A percentile compares a stretch with the other conserved stretches of the same genome.
These are phyloP conservation scores for Carassius carassius DNA, from an alignment of 2,113 vertebrate genomes.

Conservation along the genomic window DNA sequence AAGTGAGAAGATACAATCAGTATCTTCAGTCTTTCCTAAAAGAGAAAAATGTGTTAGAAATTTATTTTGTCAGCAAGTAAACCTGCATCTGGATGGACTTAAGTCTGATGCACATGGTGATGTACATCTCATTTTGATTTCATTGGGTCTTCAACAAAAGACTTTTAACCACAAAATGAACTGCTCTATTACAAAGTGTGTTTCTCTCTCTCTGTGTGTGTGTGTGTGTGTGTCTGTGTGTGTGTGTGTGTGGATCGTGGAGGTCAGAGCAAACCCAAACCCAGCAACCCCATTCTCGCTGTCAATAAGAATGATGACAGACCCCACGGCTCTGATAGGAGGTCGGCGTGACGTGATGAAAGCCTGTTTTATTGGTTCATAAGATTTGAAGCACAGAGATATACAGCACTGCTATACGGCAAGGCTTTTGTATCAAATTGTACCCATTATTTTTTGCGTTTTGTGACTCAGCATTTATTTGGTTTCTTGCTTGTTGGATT, in stretches of 20 bases:
- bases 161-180: not conserved
- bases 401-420: not conserved
- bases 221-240: conserved; percentile 16
- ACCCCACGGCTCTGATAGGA: not conserved
- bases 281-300: not conserved
- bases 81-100: not conserved
- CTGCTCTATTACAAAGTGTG: not conserved
- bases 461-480: conserved; percentile 67
- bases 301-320: conserved; percentile 30
- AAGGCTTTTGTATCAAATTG: conserved; percentile 52
- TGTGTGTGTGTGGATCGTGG: not conserved
- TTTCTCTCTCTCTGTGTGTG: not conserved
- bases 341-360: conserved; percentile 19
- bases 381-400: conserved; percentile 15
- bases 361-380: conserved; percentile 20
- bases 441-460: conserved; percentile 60
- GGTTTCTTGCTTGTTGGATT: conserved; percentile 42
- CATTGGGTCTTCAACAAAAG: not conserved
- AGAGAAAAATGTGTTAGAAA: not conserved
- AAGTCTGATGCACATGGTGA: not conserved
- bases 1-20: not conserved
- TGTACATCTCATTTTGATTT: not conserved
- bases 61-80: not conserved
- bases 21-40: not conserved
- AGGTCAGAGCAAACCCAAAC: not conserved